Percentiles rank a stretch among this genome's conserved stretches.
Evolutionary conservation across 2,888 invertebrate genomes (phyloP).

Genomic region (Ennomos erosarius): DNA sequence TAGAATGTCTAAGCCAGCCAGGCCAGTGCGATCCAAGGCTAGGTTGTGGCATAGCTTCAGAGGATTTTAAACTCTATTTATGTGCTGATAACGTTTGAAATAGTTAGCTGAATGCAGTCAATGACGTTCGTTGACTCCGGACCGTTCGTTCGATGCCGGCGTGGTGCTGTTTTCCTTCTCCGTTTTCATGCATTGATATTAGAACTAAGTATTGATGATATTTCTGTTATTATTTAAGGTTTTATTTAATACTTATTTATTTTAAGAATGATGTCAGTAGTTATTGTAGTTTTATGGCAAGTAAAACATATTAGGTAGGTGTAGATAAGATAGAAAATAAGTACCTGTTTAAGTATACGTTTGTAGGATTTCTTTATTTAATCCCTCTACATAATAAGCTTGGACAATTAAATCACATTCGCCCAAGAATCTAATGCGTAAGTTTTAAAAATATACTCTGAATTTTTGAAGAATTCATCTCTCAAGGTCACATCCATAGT

Average conservation of each 20-base stretch:
- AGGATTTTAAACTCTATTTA: conserved; percentile 57
- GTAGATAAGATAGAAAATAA: too few species aligned
- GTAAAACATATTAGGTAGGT: too few species aligned
- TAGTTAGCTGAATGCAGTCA: conserved; percentile 59
- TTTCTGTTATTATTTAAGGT: conserved; percentile 55
- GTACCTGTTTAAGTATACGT: too few species aligned
- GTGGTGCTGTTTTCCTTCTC: conserved; percentile 84
- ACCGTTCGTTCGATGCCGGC: conserved; percentile 75
- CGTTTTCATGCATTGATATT: conserved; percentile 83
- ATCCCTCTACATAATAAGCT: too few species aligned
- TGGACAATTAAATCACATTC: too few species aligned
- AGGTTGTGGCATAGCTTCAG: conserved; percentile 60
- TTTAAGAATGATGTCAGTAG: too few species aligned
- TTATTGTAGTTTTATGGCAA: too few species aligned
- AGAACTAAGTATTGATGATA: conserved; percentile 72
- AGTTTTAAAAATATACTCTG: not conserved
- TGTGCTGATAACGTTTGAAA: conserved; percentile 46
- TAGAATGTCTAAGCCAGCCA: conserved; percentile 86
- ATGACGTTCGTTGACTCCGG: conserved; percentile 84
- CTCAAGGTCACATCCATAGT: conserved; percentile 45
- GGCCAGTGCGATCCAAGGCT: conserved; percentile 85
- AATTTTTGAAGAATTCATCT: conserved; percentile 10
- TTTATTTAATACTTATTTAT: conserved; percentile 32
- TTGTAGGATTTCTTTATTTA: too few species aligned
- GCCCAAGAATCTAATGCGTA: too few species aligned